These are phyloP conservation scores for Drosophila bunnanda DNA, from an alignment of 2,888 invertebrate genomes.

Conservation along the genomic window DNA sequence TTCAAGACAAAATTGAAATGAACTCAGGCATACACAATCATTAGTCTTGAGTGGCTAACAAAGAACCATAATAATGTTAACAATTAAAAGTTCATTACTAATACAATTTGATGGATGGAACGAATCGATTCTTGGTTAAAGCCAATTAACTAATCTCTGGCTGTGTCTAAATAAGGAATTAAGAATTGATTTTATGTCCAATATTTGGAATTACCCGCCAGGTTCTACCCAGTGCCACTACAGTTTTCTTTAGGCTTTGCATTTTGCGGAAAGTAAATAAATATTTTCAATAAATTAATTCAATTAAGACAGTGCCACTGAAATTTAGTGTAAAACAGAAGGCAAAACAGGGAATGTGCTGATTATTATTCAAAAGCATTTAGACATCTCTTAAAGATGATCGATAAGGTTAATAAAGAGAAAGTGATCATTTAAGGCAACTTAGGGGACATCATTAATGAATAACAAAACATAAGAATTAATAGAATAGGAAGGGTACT, in stretches of 20 bases:
- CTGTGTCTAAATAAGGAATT: conserved; percentile 11
- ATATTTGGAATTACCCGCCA: conserved; percentile 16
- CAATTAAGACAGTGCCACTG: background rate
- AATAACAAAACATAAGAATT: no score
- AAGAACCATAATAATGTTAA: conserved; percentile 14
- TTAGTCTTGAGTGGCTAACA: conserved; percentile 9
- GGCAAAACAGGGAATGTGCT: background rate
- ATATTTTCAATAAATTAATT: background rate
- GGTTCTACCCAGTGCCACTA: background rate
- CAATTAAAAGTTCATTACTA: conserved; percentile 23
- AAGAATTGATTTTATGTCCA: conserved; percentile 16
- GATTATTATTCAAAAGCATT: background rate
- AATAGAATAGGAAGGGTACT: no score
- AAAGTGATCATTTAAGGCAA: background rate
- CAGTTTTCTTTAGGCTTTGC: background rate
- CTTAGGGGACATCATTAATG: no score
- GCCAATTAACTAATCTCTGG: conserved; percentile 3
- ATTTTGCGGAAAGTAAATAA: background rate
- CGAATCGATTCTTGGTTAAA: conserved; percentile 21
- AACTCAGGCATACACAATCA: conserved; percentile 15
- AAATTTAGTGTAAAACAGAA: background rate
- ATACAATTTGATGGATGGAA: conserved; percentile 22
- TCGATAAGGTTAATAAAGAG: background rate
- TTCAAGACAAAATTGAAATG: background rate
- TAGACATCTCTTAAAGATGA: background rate